A percentile compares a stretch with the other conserved stretches of the same genome.
Evolutionary conservation across 2,797 vertebrate genomes (phyloP).

Genomic region (Gymnothorax reevesii): DNA sequence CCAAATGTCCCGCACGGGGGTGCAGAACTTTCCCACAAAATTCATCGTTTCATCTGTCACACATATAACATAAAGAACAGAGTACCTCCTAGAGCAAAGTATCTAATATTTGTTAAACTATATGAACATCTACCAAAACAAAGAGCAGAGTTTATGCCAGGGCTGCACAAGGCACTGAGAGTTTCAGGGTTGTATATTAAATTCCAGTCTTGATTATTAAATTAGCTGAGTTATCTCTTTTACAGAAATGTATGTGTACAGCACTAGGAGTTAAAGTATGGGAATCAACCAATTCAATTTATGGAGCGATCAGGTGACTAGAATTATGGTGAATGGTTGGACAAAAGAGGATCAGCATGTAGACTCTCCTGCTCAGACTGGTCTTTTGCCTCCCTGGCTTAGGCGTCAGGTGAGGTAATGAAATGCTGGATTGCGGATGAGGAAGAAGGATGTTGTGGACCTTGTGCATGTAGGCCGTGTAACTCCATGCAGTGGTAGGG

Average conservation of each 20-base stretch:
- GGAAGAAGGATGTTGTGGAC: neutral
- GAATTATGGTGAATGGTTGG: too few relatives aligned
- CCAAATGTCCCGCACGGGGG: conserved; percentile 40
- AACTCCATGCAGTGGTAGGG: neutral
- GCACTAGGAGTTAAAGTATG: too few relatives aligned
- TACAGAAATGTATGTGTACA: too few relatives aligned
- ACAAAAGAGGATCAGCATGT: too few relatives aligned
- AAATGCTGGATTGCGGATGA: neutral
- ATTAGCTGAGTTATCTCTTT: too few relatives aligned
- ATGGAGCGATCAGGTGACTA: too few relatives aligned
- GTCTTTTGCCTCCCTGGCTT: neutral
- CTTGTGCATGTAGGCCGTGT: neutral
- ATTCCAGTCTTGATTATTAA: too few relatives aligned
- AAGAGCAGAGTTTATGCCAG: too few relatives aligned
- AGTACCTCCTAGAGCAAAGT: neutral
- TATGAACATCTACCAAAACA: too few relatives aligned
- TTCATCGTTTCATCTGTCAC: neutral
- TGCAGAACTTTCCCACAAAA: conserved; percentile 9
- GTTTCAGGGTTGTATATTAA: too few relatives aligned
- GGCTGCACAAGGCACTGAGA: too few relatives aligned
- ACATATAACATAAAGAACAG: neutral
- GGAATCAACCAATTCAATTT: too few relatives aligned
- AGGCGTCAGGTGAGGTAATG: neutral
- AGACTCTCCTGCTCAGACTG: neutral
- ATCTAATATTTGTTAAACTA: neutral